Evolutionary conservation across 2,888 invertebrate genomes (phyloP), one percentile per base, ranked within the genome.

Genomic region (Dusona sp.): DNA sequence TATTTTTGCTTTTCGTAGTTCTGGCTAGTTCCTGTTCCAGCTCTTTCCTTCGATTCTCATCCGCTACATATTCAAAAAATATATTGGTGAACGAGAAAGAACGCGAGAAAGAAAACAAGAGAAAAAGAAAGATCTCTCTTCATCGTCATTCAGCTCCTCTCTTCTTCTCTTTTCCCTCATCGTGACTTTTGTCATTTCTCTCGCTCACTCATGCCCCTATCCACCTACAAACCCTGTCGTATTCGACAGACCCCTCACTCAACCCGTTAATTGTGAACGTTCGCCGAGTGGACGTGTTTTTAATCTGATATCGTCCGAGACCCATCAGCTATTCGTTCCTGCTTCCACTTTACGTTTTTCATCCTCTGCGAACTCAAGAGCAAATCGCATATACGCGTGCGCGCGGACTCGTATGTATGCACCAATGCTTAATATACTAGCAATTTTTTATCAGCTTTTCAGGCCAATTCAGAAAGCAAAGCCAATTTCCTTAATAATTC

Each of bases 211-310:
- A 45, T 54, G 22, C 75, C 22, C 48, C 22, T 29, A 45, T 80
- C 51, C 65, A 70, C 42, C 22, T 13, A 16, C 68, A 68, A 11
- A 7, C 38, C 64, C 54, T 7, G 29, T 79, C 86, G 36, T 22
- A 25, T 72, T 83, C 78, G 78, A 83, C 80, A 54, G 83, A 85
- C 82, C 78, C 67, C 87, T 73, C 83, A 78, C 83, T 73, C 82
- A 7, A 29, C 77, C 78, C 86, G 89, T 88, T 90, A 90, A 91
- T 91, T 90, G 88, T 85, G 85, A 87, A 83, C 89, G 79, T 89
- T 89, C 88, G 79, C 83, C 87, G 79, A 87, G 74, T 86, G 85
- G 87, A 86, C 88, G 86, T 87, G 83, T 88, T 90, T 91, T 90
- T 90, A 90, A 90, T 91, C 89, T 89, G 89, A 89, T 90, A 84